Percentiles rank a stretch among this genome's conserved stretches.
These are phyloP conservation scores for Brachyhypopomus gauderio DNA, from an alignment of 2,113 vertebrate species.

Conservation along the genomic window DNA sequence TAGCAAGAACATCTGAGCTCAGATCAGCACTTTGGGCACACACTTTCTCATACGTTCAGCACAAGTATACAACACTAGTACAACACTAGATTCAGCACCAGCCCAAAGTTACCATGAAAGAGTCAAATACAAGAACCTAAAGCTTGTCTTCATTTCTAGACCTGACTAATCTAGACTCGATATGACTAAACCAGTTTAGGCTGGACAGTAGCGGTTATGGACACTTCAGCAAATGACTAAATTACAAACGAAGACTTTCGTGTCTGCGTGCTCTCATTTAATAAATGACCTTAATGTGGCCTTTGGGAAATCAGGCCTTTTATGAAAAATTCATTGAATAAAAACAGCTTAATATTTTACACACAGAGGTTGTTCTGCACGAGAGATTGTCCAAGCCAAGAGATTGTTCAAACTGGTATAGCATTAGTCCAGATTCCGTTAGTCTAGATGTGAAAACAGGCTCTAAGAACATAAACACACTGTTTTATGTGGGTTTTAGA, in stretches of 20 bases:
- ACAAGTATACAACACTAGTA: neutral
- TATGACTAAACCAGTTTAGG: no score
- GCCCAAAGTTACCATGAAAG: neutral
- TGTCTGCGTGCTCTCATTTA: no score
- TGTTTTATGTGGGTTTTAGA: neutral
- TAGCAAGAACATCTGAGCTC: conserved; percentile 2
- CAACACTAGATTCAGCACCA: neutral
- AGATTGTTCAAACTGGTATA: neutral
- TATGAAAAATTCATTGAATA: no score
- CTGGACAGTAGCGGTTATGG: no score
- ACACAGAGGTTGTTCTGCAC: no score
- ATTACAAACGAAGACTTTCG: no score
- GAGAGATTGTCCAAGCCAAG: no score
- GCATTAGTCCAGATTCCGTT: neutral
- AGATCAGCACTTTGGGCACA: conserved; percentile 6
- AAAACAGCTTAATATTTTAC: no score
- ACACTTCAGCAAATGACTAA: no score
- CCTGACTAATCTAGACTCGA: neutral
- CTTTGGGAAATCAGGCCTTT: no score
- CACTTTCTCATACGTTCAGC: neutral
- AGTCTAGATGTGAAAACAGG: neutral
- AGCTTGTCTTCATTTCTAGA: neutral
- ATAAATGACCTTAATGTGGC: no score
- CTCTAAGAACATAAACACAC: neutral
- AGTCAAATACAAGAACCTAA: neutral